phyloP scores from a whole-genome alignment of 2,797 vertebrate species.

The Nothura maculosa region DNA sequence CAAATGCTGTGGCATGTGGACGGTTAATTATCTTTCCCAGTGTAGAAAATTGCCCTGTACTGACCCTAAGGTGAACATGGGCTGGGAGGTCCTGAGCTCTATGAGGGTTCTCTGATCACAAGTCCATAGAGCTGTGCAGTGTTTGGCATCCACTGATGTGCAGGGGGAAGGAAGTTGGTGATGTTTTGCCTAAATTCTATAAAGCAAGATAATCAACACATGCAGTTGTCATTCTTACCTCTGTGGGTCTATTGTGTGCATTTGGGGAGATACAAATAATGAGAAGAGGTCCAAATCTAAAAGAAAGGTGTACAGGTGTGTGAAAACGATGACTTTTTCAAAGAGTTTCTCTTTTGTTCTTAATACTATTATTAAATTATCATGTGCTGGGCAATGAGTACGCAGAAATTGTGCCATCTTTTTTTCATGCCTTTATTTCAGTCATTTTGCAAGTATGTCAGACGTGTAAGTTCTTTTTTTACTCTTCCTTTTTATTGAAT shows the following conservation, averaged over 20 bases:
- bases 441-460: not conserved
- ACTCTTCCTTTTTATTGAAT: not conserved
- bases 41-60: rapidly evolving
- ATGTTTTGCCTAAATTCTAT: not conserved
- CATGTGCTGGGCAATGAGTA: not conserved
- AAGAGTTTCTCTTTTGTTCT: not conserved
- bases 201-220: not conserved
- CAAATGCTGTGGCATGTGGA: rapidly evolving
- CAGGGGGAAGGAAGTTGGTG: not conserved
- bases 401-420: not conserved
- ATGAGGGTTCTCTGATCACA: not conserved
- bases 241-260: rapidly evolving
- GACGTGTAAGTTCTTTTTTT: rapidly evolving
- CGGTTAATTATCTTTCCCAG: not conserved
- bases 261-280: not conserved
- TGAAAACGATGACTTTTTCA: not conserved
- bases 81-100: not conserved
- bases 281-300: not conserved
- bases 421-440: not conserved
- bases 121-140: not conserved
- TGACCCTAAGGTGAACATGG: not conserved
- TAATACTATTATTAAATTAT: not conserved
- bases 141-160: not conserved
- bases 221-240: not conserved
- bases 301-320: not conserved